Evolutionary conservation across 1,140 invertebrate genomes (phyloP).

Genomic region (Antheraea mylitta): DNA sequence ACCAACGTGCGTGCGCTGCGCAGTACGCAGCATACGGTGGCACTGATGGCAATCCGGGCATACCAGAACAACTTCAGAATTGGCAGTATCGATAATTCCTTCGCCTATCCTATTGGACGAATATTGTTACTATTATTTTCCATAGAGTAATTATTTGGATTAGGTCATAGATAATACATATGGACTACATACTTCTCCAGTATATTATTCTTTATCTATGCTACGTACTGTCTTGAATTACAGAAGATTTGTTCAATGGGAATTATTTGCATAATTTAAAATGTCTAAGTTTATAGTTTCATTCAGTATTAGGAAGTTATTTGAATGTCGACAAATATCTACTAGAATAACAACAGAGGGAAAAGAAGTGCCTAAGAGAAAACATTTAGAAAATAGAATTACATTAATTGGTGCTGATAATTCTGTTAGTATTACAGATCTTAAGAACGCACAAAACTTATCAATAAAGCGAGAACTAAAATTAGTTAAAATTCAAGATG

Average conservation of each 20-base stretch:
- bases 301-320: slow-evolving; percentile 31
- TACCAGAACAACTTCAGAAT: too few species aligned
- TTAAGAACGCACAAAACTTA: slow-evolving; percentile 81
- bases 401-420: slow-evolving; percentile 75
- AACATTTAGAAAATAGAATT: slow-evolving; percentile 66
- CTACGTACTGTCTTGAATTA: too few species aligned
- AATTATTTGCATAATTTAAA: slow-evolving; percentile 10
- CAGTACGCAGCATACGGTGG: too few species aligned
- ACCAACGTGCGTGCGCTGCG: too few species aligned
- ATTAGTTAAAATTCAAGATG: slow-evolving; percentile 82
- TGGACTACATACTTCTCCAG: too few species aligned
- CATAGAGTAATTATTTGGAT: too few species aligned
- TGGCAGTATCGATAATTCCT: too few species aligned
- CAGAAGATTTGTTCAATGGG: background rate
- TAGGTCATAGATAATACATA: too few species aligned
- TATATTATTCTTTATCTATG: too few species aligned
- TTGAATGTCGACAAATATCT: slow-evolving; percentile 42
- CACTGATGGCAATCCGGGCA: too few species aligned
- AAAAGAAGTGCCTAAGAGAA: slow-evolving; percentile 63
- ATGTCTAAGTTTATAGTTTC: slow-evolving; percentile 53
- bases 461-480: slow-evolving; percentile 82
- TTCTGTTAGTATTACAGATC: slow-evolving; percentile 69
- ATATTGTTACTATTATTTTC: too few species aligned
- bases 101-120: too few species aligned
- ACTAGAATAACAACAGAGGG: slow-evolving; percentile 56